These are phyloP conservation scores for Condylostylus longicornis DNA, from an alignment of 1,140 invertebrate species.

Conservation along the genomic window DNA sequence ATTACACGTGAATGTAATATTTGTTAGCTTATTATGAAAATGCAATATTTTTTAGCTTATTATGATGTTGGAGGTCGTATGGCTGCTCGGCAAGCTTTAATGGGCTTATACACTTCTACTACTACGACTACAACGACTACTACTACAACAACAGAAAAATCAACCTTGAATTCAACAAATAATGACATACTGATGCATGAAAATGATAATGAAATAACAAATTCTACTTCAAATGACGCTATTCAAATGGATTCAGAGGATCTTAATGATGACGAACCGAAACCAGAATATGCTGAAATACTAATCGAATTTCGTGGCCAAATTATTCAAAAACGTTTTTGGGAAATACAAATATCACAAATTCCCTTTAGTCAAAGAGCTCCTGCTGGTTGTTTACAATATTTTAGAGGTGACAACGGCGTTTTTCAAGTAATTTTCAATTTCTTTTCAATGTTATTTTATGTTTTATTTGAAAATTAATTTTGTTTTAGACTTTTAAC, in stretches of 20 bases:
- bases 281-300: slow-evolving; percentile 16
- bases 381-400: slow-evolving; percentile 58
- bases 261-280: too few species aligned
- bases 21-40: not conserved
- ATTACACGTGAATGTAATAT: too few species aligned
- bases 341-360: slow-evolving; percentile 57
- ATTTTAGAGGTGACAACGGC: slow-evolving; percentile 42
- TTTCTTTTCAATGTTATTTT: not conserved
- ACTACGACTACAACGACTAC: too few species aligned
- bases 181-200: too few species aligned
- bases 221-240: too few species aligned
- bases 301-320: slow-evolving; percentile 26
- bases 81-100: not conserved
- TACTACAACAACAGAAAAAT: too few species aligned
- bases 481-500: slow-evolving; percentile 57
- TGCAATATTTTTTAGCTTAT: slow-evolving; percentile 40
- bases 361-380: slow-evolving; percentile 56
- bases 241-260: too few species aligned
- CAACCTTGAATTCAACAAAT: too few species aligned
- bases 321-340: slow-evolving; percentile 47
- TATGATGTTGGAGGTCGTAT: slow-evolving; percentile 40
- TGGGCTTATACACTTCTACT: not conserved
- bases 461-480: slow-evolving; percentile 20
- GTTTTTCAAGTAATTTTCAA: slow-evolving; percentile 15
- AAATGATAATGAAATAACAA: too few species aligned